Conservation (phyloP, 2,797 vertebrate genomes). For the Phoeniculus purpureus region DNA sequence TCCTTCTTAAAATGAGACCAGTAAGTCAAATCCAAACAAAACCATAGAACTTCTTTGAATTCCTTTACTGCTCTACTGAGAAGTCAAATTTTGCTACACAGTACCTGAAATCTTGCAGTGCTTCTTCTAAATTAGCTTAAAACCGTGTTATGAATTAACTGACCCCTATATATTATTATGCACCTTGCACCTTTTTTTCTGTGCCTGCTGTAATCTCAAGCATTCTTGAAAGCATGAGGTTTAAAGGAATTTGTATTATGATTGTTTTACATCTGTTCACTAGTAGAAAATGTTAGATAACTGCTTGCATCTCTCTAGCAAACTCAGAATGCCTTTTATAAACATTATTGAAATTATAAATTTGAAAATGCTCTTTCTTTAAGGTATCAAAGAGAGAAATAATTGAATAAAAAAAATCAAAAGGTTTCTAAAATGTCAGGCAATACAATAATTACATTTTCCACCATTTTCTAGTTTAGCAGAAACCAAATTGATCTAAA, state of each 20-base stretch:
- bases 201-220: background rate
- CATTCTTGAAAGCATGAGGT: constrained; percentile 18
- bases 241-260: background rate
- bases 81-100: background rate
- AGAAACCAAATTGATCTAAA: background rate
- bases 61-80: background rate
- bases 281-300: background rate
- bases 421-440: background rate
- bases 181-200: background rate
- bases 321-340: background rate
- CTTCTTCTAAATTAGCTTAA: background rate
- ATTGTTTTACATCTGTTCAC: background rate
- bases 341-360: background rate
- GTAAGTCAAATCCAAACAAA: background rate
- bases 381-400: background rate
- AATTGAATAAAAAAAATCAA: background rate
- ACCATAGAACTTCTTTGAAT: background rate
- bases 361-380: background rate
- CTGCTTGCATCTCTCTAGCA: background rate
- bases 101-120: background rate
- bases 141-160: background rate
- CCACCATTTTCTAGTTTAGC: background rate
- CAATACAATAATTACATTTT: background rate
- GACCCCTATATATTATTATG: background rate
- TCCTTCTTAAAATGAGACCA: background rate